Evolutionary conservation across 2,797 vertebrate species (phyloP).

Genomic region (Lateolabrax maculatus): DNA sequence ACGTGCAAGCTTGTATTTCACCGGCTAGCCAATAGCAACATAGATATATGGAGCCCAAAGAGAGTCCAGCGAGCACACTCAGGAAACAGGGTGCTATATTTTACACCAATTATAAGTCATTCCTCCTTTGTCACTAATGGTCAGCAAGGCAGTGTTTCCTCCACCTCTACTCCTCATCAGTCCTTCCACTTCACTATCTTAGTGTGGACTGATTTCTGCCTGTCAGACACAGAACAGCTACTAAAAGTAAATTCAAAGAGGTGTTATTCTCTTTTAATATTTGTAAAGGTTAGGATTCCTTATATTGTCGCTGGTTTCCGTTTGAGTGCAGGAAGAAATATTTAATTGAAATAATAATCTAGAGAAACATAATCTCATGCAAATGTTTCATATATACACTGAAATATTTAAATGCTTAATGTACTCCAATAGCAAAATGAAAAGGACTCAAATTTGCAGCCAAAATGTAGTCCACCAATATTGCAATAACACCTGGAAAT

Average conservation of each 20-base stretch:
- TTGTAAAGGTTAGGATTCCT: background rate
- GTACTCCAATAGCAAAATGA: background rate
- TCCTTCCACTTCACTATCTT: background rate
- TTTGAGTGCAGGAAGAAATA: background rate
- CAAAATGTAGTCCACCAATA: background rate
- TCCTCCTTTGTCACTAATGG: constrained; percentile 33
- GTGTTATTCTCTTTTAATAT: background rate
- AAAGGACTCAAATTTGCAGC: background rate
- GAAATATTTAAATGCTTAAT: background rate
- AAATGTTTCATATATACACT: background rate
- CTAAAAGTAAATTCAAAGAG: background rate
- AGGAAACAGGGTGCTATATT: constrained; percentile 32
- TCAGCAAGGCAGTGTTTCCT: background rate
- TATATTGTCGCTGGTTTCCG: background rate
- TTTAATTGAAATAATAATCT: background rate
- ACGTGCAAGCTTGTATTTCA: constrained; percentile 63
- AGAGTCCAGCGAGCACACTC: constrained; percentile 29
- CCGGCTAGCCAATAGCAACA: constrained; percentile 55
- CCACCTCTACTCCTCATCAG: constrained; percentile 2
- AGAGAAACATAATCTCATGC: background rate
- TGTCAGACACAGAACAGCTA: background rate
- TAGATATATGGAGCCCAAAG: constrained; percentile 60
- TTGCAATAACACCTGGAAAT: background rate
- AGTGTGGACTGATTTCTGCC: background rate
- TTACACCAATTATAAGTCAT: constrained; percentile 23